These are phyloP conservation scores for Lithophane leautieri DNA, from an alignment of 2,888 invertebrate genomes.

Conservation along the genomic window DNA sequence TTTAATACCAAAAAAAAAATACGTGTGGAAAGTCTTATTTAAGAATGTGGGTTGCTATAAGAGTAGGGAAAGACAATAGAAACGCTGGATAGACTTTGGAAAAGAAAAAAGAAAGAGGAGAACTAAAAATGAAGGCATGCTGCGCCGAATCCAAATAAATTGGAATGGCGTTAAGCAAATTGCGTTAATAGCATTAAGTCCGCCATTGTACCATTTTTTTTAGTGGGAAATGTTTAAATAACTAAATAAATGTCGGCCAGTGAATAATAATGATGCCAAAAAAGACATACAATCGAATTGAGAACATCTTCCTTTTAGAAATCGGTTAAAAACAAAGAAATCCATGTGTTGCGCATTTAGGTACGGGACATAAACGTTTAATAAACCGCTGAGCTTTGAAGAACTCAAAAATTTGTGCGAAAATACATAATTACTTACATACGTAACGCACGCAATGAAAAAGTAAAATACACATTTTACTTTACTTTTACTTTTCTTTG, in stretches of 20 bases:
- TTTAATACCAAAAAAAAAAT: background rate
- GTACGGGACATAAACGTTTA: background rate
- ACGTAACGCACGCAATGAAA: background rate
- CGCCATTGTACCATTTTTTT: no score
- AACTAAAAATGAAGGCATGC: background rate
- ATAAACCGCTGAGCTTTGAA: background rate
- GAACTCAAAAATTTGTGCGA: background rate
- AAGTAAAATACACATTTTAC: no score
- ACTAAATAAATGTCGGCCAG: no score
- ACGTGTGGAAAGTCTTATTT: background rate
- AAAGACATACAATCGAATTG: background rate
- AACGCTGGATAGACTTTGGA: no score
- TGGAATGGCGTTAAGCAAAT: no score
- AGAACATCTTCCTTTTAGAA: no score
- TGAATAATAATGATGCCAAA: background rate
- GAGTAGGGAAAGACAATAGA: background rate
- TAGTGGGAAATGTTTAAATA: no score
- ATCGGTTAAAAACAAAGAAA: background rate
- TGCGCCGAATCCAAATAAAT: background rate
- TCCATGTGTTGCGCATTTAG: background rate
- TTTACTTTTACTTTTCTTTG: no score
- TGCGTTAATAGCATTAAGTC: no score
- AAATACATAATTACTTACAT: background rate
- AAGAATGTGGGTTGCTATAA: background rate
- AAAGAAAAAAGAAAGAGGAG: background rate